Base-by-base conservation (phyloP, 2,113 vertebrate species). In the Aplodontia rufa region DNA sequence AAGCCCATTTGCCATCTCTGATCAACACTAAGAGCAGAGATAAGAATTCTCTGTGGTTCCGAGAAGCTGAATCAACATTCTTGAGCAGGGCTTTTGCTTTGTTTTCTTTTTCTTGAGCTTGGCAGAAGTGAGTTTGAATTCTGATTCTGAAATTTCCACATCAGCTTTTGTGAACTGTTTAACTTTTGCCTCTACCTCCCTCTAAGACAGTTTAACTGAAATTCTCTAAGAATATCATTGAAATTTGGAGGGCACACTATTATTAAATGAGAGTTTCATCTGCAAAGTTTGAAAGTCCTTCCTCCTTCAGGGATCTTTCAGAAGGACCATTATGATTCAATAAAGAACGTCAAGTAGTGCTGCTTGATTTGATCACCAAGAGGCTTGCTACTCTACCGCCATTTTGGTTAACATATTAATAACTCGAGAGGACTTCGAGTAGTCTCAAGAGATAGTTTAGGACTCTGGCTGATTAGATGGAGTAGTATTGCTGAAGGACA, bases 401-500 rank as follows among this genome's bases (percentile, higher is more conserved):
- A 62, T 98, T 97, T 98, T 83, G 86, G 96, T 91, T 96, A 97
- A 93, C 94, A 97, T 87, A 96, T 91, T 97, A 92, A 93, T 94
- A 98, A 96, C 93, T 96, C 96, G 95, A 37, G 74, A 97, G 32
- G 32, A 82, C 93, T 97, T 98, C 35, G 97, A 98, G 95, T 71
- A 66, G 90, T 90, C 97, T 98, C 97, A 92, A 96, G 96, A 94
- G 97, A 53, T 66, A 79, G 86, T 91, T 97, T 93, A 97, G 91
- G 96, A 97, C 97, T 95, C 93, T 75, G 94, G 93, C 62, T 98
- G 97, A 98, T 98, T 96, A 98, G 83, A 91, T 92, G 87, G 94
- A 97, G 96, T 47, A 92, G 90, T 78, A 72, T 60, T 88, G 93
- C 79, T 90, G 68, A 97, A 97, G 96, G 95, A 94, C 91, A 97